Base-by-base conservation (phyloP, 2,888 invertebrate genomes). In the Dicranocentrus wangi region DNA sequence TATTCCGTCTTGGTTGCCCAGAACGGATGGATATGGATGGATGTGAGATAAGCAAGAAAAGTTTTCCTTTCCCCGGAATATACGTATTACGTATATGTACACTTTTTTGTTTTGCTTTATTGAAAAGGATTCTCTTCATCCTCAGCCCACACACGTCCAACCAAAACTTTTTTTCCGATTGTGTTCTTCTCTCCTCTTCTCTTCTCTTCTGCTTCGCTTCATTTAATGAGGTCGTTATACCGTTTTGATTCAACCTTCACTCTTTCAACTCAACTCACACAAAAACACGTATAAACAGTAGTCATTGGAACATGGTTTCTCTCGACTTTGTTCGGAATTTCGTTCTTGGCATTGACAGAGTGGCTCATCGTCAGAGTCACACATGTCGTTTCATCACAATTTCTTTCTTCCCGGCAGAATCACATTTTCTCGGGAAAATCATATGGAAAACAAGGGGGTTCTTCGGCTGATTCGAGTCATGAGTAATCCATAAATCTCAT, bases 261-360 rank as follows among this genome's bases (percentile, higher is more conserved):
- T 28, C 55, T 39, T 39, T 51, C 68, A 65, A 65, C n/a, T 47
- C 17, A n/a, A n/a, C 47, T 47, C 47, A 10, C 47, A 47, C 8
- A 47, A 39, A 51, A 51, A 51, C 19, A 19, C 19, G 51, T 58
- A 23, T 1, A 58, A 58, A 28, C 8, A 51, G 42, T 32, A 32
- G 10, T 7, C 32, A 32, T 32, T 17, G 55, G 55, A 23, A 55
- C 27, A 61, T 61, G 61, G 61, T 61, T 61, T 61, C 61, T 61
- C 7, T 61, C 61, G 28, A 28, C 61, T 61, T 61, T 71, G 28
- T 27, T 21, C 8, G 43, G 71, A 61, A 61, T 61, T n/a, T 60
- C 47, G 71, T 17, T 71, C 71, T 60, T 71, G 71, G 71, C 71
- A 71, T 61, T 71, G 71, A 47, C 55, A 55, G 10, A 51, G 51